Evolutionary conservation across 2,113 vertebrate genomes (phyloP), one percentile per base, ranked within the genome.

Genomic region (Halcyon senegalensis): DNA sequence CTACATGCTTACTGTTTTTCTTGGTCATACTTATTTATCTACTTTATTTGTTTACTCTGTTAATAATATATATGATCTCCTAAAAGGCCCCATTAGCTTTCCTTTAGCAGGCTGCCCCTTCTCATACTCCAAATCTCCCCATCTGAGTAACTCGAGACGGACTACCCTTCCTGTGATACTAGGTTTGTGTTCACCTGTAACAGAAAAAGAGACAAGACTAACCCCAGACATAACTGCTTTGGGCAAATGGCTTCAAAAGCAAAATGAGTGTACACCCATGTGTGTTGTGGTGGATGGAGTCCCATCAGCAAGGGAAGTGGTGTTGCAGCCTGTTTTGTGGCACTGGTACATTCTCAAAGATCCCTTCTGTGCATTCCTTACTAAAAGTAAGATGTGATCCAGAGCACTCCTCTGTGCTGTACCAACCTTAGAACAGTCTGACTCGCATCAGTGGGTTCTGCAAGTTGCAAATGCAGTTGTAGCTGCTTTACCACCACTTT

Each of bases 1-100:
- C 80, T 94, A 89, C 85, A 69, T 96, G 84, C 89, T 97, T 96
- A 88, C 96, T 92, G 72, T 95, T 93, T 95, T 97, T 93, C 96
- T 96, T 96, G 91, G 92, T 96, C 95, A 77, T 80, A 78, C 85
- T 60, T 90, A 95, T 93, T 93, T 94, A 90, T 92, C 77, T 91
- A 51, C 75, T 96, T 92, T 67, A 90, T 88, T 93, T 97, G 59
- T 93, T 97, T 97, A 85, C 58, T 87, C 74, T 88, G 58, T 94
- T 94, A 97, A 85, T 94, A 91, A 87, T 90, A 91, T 84, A 89
- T 93, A 79, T 78, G 55, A 82, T 82, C 60, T 63, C 74, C 87
- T 96, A 91, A 96, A 92, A 85, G 62, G 58, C 75, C 56, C 50
- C 31, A 53, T 92, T 91, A 89, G 20, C 13, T 80, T 86, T 92